phyloP scores from a whole-genome alignment of 2,113 vertebrate genomes.

The Anseranas semipalmata region DNA sequence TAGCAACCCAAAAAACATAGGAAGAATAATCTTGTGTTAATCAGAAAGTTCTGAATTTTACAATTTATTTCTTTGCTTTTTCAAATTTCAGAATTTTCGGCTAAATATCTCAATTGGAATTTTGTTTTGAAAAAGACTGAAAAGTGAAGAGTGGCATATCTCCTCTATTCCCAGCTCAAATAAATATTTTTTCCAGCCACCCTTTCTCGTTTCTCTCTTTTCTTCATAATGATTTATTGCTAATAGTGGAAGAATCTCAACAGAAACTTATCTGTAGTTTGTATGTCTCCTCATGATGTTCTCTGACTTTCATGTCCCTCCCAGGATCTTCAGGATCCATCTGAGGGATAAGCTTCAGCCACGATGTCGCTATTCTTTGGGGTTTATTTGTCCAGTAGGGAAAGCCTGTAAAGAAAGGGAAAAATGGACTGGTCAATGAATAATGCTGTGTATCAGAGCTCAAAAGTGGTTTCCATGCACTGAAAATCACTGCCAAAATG shows the following conservation, averaged over 20 bases:
- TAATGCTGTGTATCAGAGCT: not conserved
- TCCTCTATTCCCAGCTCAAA: not conserved
- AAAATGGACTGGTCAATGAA: not conserved
- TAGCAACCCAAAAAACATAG: rapidly evolving
- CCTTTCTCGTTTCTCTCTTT: not conserved
- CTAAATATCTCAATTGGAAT: not conserved
- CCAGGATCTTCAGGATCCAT: not conserved
- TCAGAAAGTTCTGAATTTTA: not conserved
- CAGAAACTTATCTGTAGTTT: not conserved
- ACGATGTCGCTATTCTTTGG: not conserved
- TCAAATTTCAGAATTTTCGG: not conserved
- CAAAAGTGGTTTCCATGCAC: not conserved
- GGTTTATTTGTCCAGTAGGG: not conserved
- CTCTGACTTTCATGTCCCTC: not conserved
- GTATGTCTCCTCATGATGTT: not conserved
- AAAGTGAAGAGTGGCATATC: not conserved
- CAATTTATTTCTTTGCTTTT: not conserved
- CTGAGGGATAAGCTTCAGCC: not conserved
- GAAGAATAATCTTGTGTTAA: not conserved
- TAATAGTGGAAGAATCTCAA: not conserved
- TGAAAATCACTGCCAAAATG: not conserved
- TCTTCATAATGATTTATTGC: not conserved
- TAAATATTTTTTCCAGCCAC: not conserved
- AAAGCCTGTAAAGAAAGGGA: not conserved
- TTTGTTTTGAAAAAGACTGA: not conserved